Evolutionary conservation across 2,797 vertebrate species (phyloP).

Genomic region (Hypotaenidia philippensis): DNA sequence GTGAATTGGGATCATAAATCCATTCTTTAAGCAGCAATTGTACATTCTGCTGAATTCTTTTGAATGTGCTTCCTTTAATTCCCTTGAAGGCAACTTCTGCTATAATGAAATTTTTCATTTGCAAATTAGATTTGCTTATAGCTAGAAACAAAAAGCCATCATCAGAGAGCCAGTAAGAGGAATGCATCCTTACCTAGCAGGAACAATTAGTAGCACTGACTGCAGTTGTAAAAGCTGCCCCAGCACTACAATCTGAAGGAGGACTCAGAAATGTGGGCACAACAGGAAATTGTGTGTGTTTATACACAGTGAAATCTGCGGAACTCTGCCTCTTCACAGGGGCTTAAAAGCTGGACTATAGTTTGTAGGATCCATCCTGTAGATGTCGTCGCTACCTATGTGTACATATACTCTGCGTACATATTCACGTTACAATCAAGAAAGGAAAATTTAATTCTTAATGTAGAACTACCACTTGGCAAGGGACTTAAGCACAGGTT

Average conservation of each 20-base stretch:
- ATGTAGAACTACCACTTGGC: not conserved
- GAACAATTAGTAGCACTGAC: constrained; percentile 68
- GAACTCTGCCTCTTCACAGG: not conserved
- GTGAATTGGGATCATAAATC: constrained; percentile 69
- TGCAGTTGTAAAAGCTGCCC: constrained; percentile 26
- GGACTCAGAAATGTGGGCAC: not conserved
- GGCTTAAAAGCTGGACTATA: not conserved
- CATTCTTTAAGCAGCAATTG: constrained; percentile 64
- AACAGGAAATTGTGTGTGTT: not conserved
- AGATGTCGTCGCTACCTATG: not conserved
- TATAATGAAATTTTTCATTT: constrained; percentile 78
- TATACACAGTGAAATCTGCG: not conserved
- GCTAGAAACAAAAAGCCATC: constrained; percentile 75
- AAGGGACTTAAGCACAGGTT: not conserved
- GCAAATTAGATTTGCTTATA: constrained; percentile 79
- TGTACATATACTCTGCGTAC: not conserved
- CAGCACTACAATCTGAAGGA: not conserved
- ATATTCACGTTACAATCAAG: not conserved
- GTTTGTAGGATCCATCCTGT: not conserved
- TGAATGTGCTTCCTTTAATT: constrained; percentile 63
- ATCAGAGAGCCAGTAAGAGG: constrained; percentile 66
- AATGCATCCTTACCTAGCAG: constrained; percentile 67
- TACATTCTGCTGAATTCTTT: constrained; percentile 46
- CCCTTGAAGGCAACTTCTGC: constrained; percentile 71
- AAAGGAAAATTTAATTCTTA: not conserved